Conservation (phyloP, 2,888 invertebrate genomes). For the Orchestes rusci region DNA sequence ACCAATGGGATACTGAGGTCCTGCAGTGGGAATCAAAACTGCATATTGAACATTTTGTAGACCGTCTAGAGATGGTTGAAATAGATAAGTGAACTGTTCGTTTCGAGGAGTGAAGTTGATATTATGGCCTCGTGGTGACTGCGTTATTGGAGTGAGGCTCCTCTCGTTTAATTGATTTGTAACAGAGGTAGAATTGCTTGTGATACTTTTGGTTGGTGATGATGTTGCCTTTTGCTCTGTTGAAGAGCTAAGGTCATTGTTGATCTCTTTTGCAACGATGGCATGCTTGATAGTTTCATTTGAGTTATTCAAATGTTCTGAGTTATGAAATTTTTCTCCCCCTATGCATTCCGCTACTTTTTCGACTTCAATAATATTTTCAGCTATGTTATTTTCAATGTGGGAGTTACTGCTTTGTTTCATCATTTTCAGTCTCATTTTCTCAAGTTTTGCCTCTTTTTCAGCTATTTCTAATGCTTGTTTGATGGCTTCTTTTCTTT, state of each 20-base stretch:
- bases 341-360: conserved; percentile 12
- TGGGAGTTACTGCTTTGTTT: conserved; percentile 29
- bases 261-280: conserved; percentile 27
- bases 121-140: conserved; percentile 17
- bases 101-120: conserved; percentile 25
- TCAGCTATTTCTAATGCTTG: conserved; percentile 69
- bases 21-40: conserved; percentile 48
- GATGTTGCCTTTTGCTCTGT: conserved; percentile 4
- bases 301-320: conserved; percentile 25
- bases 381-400: conserved; percentile 26
- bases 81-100: conserved; percentile 41
- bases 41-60: conserved; percentile 53
- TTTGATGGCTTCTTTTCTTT: conserved; percentile 66
- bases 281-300: conserved; percentile 13
- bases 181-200: conserved; percentile 9
- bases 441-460: conserved; percentile 54
- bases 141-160: conserved; percentile 18
- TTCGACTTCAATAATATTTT: conserved; percentile 38
- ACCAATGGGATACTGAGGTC: conserved; percentile 35
- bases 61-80: conserved; percentile 41
- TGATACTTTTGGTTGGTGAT: conserved; percentile 14
- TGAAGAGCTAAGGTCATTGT: conserved; percentile 26
- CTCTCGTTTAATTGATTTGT: conserved; percentile 11
- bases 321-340: background rate
- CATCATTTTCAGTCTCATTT: conserved; percentile 33